phyloP scores from a whole-genome alignment of 2,797 vertebrate species.

The Premnoplex brunnescens region DNA sequence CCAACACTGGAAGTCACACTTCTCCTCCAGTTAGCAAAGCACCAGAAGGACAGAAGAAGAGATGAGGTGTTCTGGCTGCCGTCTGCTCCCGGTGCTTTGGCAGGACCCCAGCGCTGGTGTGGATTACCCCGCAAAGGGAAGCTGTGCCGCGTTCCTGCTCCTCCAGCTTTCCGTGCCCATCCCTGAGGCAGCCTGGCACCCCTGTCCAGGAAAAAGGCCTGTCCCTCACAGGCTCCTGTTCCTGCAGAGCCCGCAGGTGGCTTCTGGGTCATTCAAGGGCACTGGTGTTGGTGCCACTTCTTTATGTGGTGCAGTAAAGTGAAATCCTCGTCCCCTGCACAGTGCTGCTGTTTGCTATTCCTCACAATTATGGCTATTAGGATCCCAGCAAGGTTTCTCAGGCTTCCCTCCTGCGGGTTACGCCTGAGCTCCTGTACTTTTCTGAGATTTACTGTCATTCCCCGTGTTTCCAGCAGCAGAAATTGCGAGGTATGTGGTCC shows the following conservation, averaged over 20 bases:
- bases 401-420: neutral
- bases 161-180: neutral
- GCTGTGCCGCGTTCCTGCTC: neutral
- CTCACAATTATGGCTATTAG: rapidly evolving
- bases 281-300: neutral
- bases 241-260: rapidly evolving
- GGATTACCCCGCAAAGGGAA: neutral
- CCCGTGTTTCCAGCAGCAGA: neutral
- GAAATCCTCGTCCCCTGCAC: rapidly evolving
- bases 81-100: neutral
- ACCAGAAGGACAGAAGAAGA: neutral
- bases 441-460: neutral
- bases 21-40: neutral
- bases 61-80: neutral
- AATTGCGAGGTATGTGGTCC: neutral
- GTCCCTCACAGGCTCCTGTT: neutral
- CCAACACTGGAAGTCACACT: rapidly evolving
- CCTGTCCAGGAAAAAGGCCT: neutral
- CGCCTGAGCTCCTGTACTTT: neutral
- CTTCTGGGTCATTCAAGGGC: neutral
- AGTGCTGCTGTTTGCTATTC: neutral
- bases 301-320: neutral
- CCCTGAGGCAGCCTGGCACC: neutral
- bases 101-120: rapidly evolving
- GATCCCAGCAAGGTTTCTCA: neutral